phyloP scores from a whole-genome alignment of 2,797 vertebrate species.

The Myoxocephalus aenaeus region DNA sequence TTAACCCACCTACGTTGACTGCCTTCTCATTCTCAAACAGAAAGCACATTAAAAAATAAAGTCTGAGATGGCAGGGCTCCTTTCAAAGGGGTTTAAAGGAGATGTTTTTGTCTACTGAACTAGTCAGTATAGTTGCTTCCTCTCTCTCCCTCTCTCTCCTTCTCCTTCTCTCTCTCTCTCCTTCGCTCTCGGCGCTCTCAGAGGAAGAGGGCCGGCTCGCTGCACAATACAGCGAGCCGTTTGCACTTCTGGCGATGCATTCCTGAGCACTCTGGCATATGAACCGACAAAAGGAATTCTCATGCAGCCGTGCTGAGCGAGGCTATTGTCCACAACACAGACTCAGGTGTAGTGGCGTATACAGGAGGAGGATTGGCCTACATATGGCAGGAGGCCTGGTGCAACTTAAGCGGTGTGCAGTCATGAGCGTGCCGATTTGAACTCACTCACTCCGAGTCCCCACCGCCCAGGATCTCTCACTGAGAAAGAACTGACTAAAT shows the following conservation, averaged over 20 bases:
- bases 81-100: slow-evolving; percentile 37
- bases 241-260: slow-evolving; percentile 67
- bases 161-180: too few relatives aligned
- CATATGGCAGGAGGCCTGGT: slow-evolving; percentile 41
- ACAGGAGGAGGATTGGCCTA: slow-evolving; percentile 28
- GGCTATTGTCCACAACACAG: slow-evolving; percentile 15
- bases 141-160: background rate
- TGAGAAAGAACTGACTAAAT: slow-evolving; percentile 67
- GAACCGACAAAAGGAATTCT: slow-evolving; percentile 56
- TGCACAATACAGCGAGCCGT: slow-evolving; percentile 54
- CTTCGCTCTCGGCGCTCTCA: background rate
- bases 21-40: slow-evolving; percentile 47
- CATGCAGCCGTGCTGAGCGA: slow-evolving; percentile 17
- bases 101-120: slow-evolving; percentile 40
- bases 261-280: slow-evolving; percentile 65
- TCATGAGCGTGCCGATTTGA: slow-evolving; percentile 59
- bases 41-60: slow-evolving; percentile 65
- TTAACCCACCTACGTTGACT: slow-evolving; percentile 61
- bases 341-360: slow-evolving; percentile 28
- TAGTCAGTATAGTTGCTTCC: slow-evolving; percentile 4
- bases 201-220: slow-evolving; percentile 42
- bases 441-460: slow-evolving; percentile 60
- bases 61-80: slow-evolving; percentile 30
- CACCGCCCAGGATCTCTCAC: slow-evolving; percentile 46
- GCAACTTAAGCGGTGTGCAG: slow-evolving; percentile 61